Percentiles rank a stretch among this genome's conserved stretches.
Evolutionary conservation across 2,797 vertebrate species (phyloP).

Genomic region (Dicrostonyx torquatus): DNA sequence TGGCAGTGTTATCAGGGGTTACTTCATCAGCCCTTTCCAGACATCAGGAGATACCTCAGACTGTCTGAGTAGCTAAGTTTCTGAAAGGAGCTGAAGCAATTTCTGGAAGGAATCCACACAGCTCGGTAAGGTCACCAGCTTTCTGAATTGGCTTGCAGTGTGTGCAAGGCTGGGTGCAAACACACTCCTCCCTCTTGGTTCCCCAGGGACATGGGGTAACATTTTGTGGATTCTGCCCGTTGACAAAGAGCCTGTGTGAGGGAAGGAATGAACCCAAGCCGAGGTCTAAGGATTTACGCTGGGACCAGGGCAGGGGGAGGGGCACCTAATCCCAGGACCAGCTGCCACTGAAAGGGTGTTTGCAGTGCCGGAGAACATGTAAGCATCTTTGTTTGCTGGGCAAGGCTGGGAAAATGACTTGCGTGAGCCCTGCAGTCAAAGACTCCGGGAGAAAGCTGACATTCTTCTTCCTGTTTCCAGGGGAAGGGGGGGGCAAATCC

Average conservation of each 20-base stretch:
- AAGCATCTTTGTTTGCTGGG: slow-evolving; percentile 48
- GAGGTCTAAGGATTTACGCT: not conserved
- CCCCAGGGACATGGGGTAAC: not conserved
- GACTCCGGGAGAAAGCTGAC: slow-evolving; percentile 43
- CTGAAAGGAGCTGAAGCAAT: not conserved
- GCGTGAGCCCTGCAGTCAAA: not conserved
- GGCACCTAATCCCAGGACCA: not conserved
- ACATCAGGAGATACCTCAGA: not conserved
- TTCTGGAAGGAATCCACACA: not conserved
- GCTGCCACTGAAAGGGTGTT: slow-evolving; percentile 26
- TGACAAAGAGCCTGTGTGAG: slow-evolving; percentile 59
- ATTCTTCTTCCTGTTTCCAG: slow-evolving; percentile 50
- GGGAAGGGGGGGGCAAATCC: slow-evolving; percentile 4
- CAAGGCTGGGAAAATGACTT: slow-evolving; percentile 36
- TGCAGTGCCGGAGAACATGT: not conserved
- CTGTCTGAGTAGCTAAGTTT: not conserved
- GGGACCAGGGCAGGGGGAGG: not conserved
- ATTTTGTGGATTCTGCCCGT: not conserved
- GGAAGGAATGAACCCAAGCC: not conserved
- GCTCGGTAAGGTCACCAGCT: rapidly evolving
- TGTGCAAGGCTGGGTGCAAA: not conserved
- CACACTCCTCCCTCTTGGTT: not conserved
- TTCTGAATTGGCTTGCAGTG: not conserved
- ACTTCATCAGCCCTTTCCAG: not conserved
- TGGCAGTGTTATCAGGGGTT: not conserved